Evolutionary conservation across 2,113 vertebrate species (phyloP).

Genomic region (Porphyrio hochstetteri): DNA sequence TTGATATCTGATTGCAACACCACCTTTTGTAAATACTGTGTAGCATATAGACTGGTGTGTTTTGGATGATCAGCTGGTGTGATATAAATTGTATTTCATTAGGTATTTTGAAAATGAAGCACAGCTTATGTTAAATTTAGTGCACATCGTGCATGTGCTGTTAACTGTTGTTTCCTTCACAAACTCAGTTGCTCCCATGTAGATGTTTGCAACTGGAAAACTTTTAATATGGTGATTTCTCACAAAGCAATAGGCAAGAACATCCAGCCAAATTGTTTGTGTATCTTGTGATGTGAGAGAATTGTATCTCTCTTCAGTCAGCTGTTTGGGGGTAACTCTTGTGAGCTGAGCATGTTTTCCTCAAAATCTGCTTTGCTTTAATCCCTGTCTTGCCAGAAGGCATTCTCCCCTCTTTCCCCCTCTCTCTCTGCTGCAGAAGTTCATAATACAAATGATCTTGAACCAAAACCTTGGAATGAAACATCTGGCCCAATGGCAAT

Average conservation of each 20-base stretch:
- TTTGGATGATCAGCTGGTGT: neutral
- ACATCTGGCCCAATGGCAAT: neutral
- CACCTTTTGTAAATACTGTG: neutral
- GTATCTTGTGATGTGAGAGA: neutral
- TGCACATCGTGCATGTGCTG: neutral
- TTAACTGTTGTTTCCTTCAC: neutral
- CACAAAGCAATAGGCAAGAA: neutral
- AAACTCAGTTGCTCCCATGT: neutral
- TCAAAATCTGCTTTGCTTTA: neutral
- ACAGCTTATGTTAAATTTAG: neutral
- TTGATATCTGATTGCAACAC: neutral
- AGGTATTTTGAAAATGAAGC: neutral
- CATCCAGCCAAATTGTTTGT: neutral
- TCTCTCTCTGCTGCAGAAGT: neutral
- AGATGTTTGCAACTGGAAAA: neutral
- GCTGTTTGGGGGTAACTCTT: neutral
- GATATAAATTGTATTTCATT: neutral
- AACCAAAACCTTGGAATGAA: neutral
- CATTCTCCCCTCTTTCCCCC: neutral
- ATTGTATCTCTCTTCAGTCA: neutral
- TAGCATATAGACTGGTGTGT: neutral
- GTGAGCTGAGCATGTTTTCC: neutral
- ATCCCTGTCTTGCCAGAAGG: neutral
- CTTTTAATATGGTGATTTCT: neutral
- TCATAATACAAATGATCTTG: neutral